Evolutionary conservation across 2,797 vertebrate species (phyloP), one percentile per base, ranked within the genome.

Genomic region (Notoglanidium macrostoma): DNA sequence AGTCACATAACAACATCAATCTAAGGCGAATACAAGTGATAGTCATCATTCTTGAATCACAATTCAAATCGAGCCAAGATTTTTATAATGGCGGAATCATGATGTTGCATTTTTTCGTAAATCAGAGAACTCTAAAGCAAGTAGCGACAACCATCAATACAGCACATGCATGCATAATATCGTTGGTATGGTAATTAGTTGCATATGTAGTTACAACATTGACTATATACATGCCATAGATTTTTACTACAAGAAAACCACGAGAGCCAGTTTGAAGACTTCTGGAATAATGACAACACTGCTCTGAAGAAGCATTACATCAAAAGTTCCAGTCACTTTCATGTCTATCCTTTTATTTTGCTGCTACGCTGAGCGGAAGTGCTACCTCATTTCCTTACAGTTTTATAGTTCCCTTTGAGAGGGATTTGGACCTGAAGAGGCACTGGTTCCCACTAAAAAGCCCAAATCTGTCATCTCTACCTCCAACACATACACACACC

Each of bases 401-500:
- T 85, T 88, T 89, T 86, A 86, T 54, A 88, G 81, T 72, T 74
- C 78, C 49, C 86, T 83, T 87, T 61, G 76, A 78, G 63, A 83
- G 76, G 51, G 35, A 88, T 88, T 89, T 80, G 83, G 87, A 89
- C 88, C 85, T 85, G 85, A 89, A 81, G 86, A 87, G 89, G 86
- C 86, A 89, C 85, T 63, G 76, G 82, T 87, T 90, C 91, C 83
- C 90, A 89, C 85, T 85, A 80, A 90, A 90, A 88, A 87, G 79
- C 89, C 85, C 76, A 82, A 89, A 86, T 92, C 90, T 88, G 93
- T 92, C 93, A 92, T 92, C 91, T 88, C 88, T 68, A 85, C 86
- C 86, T 84, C 87, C 63, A 91, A 90, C 92, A 91, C 91, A 91
- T 23, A 81, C 92, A 88, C 89, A 89, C 90, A 90, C 89, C 86